Conservation (phyloP, 2,797 vertebrate genomes). For the Atherinosoma microstoma region DNA sequence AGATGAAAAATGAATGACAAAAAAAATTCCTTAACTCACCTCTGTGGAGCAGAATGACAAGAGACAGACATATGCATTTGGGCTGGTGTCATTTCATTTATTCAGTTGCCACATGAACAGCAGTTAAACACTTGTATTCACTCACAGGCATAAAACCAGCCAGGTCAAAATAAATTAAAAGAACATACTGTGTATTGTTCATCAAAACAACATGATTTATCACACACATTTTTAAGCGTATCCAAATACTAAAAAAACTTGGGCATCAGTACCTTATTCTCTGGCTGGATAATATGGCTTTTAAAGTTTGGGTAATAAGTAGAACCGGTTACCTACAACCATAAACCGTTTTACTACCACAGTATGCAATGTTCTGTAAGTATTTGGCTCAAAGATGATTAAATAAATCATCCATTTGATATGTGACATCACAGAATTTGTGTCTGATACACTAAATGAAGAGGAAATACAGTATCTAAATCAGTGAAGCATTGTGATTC, state of each 20-base stretch:
- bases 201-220: constrained; percentile 43
- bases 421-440: constrained; percentile 8
- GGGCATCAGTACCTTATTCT: constrained; percentile 46
- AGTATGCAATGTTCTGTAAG: constrained; percentile 19
- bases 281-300: constrained; percentile 64
- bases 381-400: constrained; percentile 26
- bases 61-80: constrained; percentile 42
- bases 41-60: constrained; percentile 23
- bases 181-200: constrained; percentile 62
- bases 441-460: constrained; percentile 4
- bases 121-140: constrained; percentile 47
- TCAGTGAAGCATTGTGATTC: constrained; percentile 7
- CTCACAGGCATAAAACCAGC: constrained; percentile 54
- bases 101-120: constrained; percentile 64
- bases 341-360: not conserved
- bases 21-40: constrained; percentile 24
- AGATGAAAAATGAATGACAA: constrained; percentile 24
- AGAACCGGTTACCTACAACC: constrained; percentile 70
- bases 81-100: constrained; percentile 76
- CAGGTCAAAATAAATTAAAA: constrained; percentile 75
- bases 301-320: constrained; percentile 21
- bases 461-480: constrained; percentile 4
- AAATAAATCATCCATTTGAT: constrained; percentile 21
- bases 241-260: constrained; percentile 29
- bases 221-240: constrained; percentile 28